These are phyloP conservation scores for Sylvilagus floridanus DNA, from an alignment of 2,797 vertebrate species.

Conservation along the genomic window DNA sequence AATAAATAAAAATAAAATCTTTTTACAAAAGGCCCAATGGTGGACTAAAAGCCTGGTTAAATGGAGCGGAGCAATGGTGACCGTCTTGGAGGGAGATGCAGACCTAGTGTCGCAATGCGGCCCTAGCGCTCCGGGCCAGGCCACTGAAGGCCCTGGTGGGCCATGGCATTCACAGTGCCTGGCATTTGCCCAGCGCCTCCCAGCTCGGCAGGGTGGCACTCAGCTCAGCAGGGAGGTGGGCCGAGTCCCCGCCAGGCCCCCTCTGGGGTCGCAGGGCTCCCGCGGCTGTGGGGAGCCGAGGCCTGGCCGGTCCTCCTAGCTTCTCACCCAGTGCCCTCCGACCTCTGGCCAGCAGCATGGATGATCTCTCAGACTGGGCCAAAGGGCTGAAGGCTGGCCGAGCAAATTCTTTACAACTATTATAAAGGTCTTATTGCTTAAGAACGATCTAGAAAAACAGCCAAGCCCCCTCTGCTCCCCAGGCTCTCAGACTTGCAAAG, in stretches of 20 bases:
- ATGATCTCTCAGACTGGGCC: neutral
- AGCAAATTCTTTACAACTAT: constrained; percentile 53
- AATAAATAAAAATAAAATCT: no score
- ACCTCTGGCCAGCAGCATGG: neutral
- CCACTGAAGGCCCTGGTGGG: fast-evolving
- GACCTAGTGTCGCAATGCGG: fast-evolving
- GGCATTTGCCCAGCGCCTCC: neutral
- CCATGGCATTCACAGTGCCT: fast-evolving
- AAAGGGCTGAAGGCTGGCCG: neutral
- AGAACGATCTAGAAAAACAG: neutral
- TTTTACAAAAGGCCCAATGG: no score
- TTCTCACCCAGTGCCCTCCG: constrained; percentile 45
- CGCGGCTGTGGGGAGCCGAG: neutral
- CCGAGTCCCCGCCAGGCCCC: neutral
- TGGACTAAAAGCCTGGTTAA: neutral
- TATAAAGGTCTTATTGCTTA: constrained; percentile 68
- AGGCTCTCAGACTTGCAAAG: neutral
- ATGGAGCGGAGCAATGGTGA: fast-evolving
- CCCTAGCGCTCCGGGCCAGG: fast-evolving
- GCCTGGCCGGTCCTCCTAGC: neutral
- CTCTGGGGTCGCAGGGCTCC: neutral
- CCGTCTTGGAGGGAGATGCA: fast-evolving
- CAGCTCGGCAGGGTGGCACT: fast-evolving
- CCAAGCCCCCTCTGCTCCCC: neutral
- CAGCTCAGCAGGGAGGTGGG: neutral